These are phyloP conservation scores for Brachirus orientalis DNA, from an alignment of 2,113 vertebrate genomes.

Conservation along the genomic window DNA sequence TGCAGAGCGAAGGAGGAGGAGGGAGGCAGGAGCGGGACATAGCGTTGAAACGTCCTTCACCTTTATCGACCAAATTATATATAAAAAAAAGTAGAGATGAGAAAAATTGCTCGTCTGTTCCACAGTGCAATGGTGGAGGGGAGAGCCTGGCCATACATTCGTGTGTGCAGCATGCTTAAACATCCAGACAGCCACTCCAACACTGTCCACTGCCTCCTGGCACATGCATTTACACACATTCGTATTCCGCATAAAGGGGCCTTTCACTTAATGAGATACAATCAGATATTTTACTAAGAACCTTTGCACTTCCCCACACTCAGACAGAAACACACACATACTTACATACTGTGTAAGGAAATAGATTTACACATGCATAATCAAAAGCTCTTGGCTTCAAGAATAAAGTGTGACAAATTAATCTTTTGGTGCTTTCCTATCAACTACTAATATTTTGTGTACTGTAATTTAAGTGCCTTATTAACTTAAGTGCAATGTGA, in stretches of 20 bases:
- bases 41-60: conserved; percentile 81
- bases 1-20: conserved; percentile 60
- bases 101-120: conserved; percentile 71
- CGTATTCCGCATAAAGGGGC: conserved; percentile 19
- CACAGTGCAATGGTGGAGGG: conserved; percentile 43
- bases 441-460: conserved; percentile 20
- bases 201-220: conserved; percentile 20
- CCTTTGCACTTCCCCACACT: neutral
- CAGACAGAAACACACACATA: conserved; percentile 20
- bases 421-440: conserved; percentile 16
- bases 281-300: neutral
- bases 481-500: conserved; percentile 14
- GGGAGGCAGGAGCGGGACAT: conserved; percentile 51
- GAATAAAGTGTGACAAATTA: conserved; percentile 9
- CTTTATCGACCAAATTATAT: conserved; percentile 81
- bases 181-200: conserved; percentile 30
- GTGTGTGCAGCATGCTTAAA: conserved; percentile 64
- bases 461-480: conserved; percentile 4
- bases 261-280: conserved; percentile 60
- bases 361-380: conserved; percentile 13
- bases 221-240: neutral
- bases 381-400: conserved; percentile 12
- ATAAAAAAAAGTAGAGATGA: conserved; percentile 65
- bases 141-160: conserved; percentile 39
- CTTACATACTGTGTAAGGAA: neutral